These are phyloP conservation scores for Pyrgilauda ruficollis DNA, from an alignment of 2,113 vertebrate species.

Conservation along the genomic window DNA sequence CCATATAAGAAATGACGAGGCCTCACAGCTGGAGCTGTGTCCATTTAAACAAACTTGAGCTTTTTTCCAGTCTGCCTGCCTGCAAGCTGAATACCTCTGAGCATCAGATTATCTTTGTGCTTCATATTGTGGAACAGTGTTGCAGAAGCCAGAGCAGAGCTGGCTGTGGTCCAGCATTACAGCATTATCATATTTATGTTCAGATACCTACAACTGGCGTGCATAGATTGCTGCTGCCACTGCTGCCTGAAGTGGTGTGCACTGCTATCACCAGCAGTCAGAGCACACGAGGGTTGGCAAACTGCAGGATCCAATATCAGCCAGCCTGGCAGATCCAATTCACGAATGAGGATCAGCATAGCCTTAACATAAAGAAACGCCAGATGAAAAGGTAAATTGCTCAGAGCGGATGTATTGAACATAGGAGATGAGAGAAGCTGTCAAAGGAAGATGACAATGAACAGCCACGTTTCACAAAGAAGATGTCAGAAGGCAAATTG, in stretches of 20 bases:
- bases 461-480: neutral
- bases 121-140: neutral
- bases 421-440: conserved; percentile 21
- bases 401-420: neutral
- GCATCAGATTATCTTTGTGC: neutral
- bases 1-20: neutral
- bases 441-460: conserved; percentile 23
- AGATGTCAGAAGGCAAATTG: neutral
- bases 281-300: conserved; percentile 8
- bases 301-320: neutral
- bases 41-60: neutral
- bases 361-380: conserved; percentile 24
- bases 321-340: neutral
- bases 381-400: conserved; percentile 17
- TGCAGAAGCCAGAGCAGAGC: neutral
- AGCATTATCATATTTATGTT: neutral
- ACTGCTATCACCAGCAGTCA: neutral
- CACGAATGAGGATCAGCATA: neutral
- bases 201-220: neutral
- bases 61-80: neutral
- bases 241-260: neutral
- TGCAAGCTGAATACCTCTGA: neutral
- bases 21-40: neutral
- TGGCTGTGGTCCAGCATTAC: neutral
- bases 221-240: neutral